Evolutionary conservation across 2,113 vertebrate genomes (phyloP).

Genomic region (Sialia sialis): DNA sequence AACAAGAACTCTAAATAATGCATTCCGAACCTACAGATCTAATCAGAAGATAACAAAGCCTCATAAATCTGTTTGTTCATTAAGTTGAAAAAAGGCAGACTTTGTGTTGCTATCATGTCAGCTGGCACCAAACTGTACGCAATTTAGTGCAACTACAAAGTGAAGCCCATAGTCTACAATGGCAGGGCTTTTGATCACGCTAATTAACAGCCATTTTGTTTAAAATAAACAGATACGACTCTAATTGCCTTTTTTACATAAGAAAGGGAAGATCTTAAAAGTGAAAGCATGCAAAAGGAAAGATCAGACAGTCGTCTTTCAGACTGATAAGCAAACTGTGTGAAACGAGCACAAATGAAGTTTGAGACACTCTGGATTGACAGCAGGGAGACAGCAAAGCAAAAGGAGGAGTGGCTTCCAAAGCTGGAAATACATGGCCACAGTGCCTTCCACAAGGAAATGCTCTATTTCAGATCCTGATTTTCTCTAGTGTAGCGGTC

Average conservation of each 20-base stretch:
- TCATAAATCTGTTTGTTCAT: constrained; percentile 88
- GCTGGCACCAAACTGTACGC: constrained; percentile 87
- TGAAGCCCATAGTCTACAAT: constrained; percentile 86
- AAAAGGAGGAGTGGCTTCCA: neutral
- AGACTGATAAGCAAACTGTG: constrained; percentile 72
- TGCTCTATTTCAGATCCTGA: neutral
- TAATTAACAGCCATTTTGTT: constrained; percentile 99
- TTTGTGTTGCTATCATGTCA: constrained; percentile 90
- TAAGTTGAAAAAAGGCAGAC: constrained; percentile 81
- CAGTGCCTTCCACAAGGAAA: neutral
- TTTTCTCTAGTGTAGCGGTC: neutral
- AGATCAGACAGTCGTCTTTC: constrained; percentile 85
- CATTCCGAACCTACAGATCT: constrained; percentile 75
- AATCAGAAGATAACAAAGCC: constrained; percentile 79
- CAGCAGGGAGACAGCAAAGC: constrained; percentile 25
- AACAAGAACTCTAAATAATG: constrained; percentile 76
- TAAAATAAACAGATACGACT: constrained; percentile 99
- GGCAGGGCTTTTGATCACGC: constrained; percentile 94
- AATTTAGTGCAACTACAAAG: constrained; percentile 93
- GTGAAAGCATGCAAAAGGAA: constrained; percentile 83
- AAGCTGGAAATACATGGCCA: neutral
- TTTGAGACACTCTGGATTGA: constrained; percentile 41
- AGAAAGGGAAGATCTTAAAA: constrained; percentile 99
- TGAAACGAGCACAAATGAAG: constrained; percentile 66
- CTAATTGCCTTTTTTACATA: constrained; percentile 99